phyloP scores from a whole-genome alignment of 2,888 invertebrate genomes.

The Melinaea marsaeus region DNA sequence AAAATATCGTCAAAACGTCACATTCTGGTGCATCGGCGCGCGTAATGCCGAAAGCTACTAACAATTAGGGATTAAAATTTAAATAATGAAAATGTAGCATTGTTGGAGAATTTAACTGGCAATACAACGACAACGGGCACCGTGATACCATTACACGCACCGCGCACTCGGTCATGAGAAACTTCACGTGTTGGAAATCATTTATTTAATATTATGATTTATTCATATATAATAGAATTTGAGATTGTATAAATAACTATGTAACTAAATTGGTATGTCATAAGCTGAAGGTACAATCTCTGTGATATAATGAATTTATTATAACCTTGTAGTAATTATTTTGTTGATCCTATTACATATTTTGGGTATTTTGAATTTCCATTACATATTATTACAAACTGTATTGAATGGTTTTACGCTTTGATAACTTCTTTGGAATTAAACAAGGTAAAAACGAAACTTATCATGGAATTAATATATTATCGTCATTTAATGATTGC shows the following conservation, averaged over 20 bases:
- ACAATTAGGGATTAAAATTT: conserved; percentile 34
- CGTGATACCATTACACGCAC: conserved; percentile 33
- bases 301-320: neutral
- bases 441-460: too few relatives aligned
- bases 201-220: conserved; percentile 5
- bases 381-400: too few relatives aligned
- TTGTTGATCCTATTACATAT: too few relatives aligned
- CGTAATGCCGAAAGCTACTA: conserved; percentile 23
- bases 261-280: neutral
- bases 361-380: too few relatives aligned
- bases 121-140: conserved; percentile 19
- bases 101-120: conserved; percentile 29
- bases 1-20: conserved; percentile 18
- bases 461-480: too few relatives aligned
- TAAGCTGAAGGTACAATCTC: neutral
- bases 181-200: conserved; percentile 8
- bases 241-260: conserved; percentile 1
- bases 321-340: neutral
- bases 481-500: neutral
- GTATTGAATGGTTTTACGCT: too few relatives aligned
- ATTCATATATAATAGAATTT: conserved; percentile 1
- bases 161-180: conserved; percentile 24
- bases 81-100: conserved; percentile 33
- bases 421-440: too few relatives aligned
- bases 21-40: conserved; percentile 15